Conservation (phyloP, 1,140 invertebrate species). For the Cotesia vestalis region DNA sequence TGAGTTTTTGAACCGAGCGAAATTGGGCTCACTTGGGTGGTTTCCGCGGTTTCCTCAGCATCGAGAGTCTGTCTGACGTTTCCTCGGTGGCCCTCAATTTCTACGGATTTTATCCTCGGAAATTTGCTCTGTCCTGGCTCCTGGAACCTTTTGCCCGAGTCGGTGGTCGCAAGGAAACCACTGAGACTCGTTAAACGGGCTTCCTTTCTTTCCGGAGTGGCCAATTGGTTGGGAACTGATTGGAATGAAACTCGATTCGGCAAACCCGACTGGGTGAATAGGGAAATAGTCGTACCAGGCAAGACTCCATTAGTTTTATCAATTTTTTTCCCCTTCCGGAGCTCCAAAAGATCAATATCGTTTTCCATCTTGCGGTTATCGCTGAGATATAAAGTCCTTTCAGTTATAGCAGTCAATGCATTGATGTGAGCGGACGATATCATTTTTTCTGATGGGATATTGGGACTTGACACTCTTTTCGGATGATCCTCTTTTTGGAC, state of each 20-base stretch:
- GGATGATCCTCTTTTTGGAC: constrained; percentile 10
- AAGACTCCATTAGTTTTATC: constrained; percentile 14
- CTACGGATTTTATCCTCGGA: not conserved
- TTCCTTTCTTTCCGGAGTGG: constrained; percentile 27
- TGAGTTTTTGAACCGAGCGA: not conserved
- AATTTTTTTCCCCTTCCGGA: not conserved
- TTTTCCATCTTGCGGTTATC: constrained; percentile 38
- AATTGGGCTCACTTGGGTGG: constrained; percentile 9
- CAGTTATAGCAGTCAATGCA: constrained; percentile 21
- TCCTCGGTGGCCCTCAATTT: constrained; percentile 18
- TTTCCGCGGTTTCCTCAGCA: constrained; percentile 25
- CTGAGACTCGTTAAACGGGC: constrained; percentile 21
- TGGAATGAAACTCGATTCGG: constrained; percentile 40
- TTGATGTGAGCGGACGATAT: constrained; percentile 28
- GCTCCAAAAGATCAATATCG: constrained; percentile 33
- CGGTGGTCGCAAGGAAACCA: not conserved
- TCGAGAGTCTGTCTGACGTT: constrained; percentile 27
- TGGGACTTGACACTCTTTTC: constrained; percentile 20
- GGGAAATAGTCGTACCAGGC: constrained; percentile 27
- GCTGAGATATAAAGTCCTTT: constrained; percentile 5
- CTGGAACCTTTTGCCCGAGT: not conserved
- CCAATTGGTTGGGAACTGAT: constrained; percentile 33
- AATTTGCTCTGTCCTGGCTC: not conserved
- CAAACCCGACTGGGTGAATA: constrained; percentile 25
- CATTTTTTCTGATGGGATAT: constrained; percentile 40